Evolutionary conservation across 2,797 vertebrate species (phyloP).

Genomic region (Sebastes hopkinsi): DNA sequence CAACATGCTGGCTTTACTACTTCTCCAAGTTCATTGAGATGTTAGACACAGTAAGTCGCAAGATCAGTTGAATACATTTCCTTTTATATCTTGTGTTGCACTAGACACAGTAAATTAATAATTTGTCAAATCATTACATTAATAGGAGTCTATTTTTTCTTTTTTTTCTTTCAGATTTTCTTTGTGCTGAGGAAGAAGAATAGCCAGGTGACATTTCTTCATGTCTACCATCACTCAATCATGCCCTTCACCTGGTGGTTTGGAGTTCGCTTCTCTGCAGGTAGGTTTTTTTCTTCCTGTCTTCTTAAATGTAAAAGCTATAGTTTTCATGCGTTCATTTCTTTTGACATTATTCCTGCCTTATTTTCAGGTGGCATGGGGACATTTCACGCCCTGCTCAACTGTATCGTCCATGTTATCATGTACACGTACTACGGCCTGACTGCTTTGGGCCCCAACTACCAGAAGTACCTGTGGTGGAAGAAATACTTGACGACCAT

Average conservation of each 20-base stretch:
- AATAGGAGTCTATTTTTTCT: neutral
- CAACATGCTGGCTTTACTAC: conserved; percentile 95
- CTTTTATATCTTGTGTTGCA: neutral
- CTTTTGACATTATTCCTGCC: neutral
- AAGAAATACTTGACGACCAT: conserved; percentile 96
- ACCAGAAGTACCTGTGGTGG: conserved; percentile 97
- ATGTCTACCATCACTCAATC: conserved; percentile 97
- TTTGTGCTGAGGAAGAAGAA: conserved; percentile 97
- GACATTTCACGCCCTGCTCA: conserved; percentile 94
- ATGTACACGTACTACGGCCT: conserved; percentile 97
- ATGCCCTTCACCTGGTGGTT: conserved; percentile 99
- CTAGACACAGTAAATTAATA: rapidly evolving
- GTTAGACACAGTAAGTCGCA: conserved; percentile 92
- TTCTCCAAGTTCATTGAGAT: conserved; percentile 98
- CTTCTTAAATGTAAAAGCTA: neutral
- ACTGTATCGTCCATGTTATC: conserved; percentile 92
- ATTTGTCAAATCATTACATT: neutral
- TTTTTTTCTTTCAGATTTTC: conserved; percentile 85
- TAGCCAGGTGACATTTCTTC: conserved; percentile 96
- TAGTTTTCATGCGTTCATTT: neutral
- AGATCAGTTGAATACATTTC: neutral
- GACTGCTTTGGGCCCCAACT: conserved; percentile 91
- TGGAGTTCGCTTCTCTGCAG: conserved; percentile 95
- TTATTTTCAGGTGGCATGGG: conserved; percentile 90
- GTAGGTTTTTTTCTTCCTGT: conserved; percentile 67